phyloP scores from a whole-genome alignment of 2,113 vertebrate genomes.

The Microtus montanus region DNA sequence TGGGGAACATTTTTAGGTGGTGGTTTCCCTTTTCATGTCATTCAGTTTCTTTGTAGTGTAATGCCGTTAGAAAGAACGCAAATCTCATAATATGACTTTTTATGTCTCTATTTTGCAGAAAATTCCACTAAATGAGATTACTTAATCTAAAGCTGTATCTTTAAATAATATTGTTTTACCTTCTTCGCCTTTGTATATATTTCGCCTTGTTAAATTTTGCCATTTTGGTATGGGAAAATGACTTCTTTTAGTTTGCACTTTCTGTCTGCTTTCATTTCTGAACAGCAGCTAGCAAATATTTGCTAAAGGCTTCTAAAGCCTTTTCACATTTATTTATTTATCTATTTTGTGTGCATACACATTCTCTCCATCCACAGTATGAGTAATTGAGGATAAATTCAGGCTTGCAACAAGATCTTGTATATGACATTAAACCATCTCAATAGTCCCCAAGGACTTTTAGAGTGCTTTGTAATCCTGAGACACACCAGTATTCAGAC shows the following conservation, averaged over 20 bases:
- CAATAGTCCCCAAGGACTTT: not conserved
- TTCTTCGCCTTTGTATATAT: not conserved
- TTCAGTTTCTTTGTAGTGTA: not conserved
- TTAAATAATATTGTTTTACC: slow-evolving; percentile 50
- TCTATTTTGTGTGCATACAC: not conserved
- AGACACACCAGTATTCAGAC: not conserved
- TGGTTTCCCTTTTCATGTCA: not conserved
- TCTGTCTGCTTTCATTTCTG: not conserved
- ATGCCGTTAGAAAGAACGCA: not conserved
- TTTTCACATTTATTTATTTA: not conserved
- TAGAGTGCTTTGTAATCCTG: not conserved
- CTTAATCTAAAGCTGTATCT: not conserved
- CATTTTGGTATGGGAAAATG: slow-evolving; percentile 11
- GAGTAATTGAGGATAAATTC: not conserved
- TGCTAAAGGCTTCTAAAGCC: not conserved
- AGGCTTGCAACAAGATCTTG: too few species aligned
- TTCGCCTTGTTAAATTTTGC: not conserved
- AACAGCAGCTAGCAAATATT: not conserved
- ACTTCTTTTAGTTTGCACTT: slow-evolving; percentile 29
- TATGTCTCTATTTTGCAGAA: not conserved
- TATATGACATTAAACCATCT: too few species aligned
- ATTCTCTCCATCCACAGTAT: not conserved
- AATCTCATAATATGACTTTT: not conserved
- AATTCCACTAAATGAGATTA: not conserved
- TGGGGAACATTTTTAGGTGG: not conserved